A percentile compares a stretch with the other conserved stretches of the same genome.
Evolutionary conservation across 2,888 invertebrate genomes (phyloP).

Genomic region (Drosophila barbarae): DNA sequence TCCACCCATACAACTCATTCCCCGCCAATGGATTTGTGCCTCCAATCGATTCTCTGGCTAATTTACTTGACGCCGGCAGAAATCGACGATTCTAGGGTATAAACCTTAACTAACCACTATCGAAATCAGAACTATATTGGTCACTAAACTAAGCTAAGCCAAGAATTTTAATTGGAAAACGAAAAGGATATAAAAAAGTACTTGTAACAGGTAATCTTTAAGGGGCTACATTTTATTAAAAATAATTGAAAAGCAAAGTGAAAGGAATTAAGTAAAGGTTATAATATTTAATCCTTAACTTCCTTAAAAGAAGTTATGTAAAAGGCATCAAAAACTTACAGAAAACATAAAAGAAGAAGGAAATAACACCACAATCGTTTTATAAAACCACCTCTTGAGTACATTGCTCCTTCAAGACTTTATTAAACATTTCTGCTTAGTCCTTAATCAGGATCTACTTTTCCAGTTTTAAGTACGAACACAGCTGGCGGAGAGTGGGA

Average conservation of each 20-base stretch:
- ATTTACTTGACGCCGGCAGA: constrained; percentile 50
- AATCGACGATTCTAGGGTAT: constrained; percentile 4
- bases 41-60: constrained; percentile 40
- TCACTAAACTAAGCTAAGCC: neutral
- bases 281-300: no score
- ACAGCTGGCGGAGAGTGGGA: neutral
- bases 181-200: neutral
- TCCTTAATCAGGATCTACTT: neutral
- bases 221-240: no score
- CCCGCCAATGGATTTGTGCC: constrained; percentile 35
- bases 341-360: neutral
- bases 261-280: no score
- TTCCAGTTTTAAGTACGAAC: neutral
- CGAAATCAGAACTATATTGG: neutral
- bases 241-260: no score
- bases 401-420: neutral
- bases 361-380: neutral
- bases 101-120: neutral
- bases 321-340: neutral
- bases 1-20: constrained; percentile 9
- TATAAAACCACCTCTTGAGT: neutral
- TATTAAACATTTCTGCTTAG: neutral
- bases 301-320: no score
- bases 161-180: no score
- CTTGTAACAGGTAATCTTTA: no score